Base-by-base conservation (phyloP, 2,797 vertebrate genomes). In the Typhlichthys eigenmanni region DNA sequence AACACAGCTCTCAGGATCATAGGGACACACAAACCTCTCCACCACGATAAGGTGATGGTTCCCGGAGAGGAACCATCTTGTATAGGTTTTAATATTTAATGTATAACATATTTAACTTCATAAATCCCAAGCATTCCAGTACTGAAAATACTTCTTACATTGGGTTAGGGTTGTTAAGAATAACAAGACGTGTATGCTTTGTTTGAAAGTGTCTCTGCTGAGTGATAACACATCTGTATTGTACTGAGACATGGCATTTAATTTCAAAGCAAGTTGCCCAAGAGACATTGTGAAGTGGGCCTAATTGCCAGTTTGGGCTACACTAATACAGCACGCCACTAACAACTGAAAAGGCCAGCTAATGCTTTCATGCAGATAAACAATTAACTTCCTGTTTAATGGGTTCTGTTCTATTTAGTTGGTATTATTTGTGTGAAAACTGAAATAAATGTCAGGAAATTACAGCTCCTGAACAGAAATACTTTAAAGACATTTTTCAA, bases 371-470 rank as follows among this genome's bases (percentile, higher is more conserved):
- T 81, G 73, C 85, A 86, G 87, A 92, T 91, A 90, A 91, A 91
- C 90, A 92, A 92, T 93, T 91, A 92, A 86, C 84, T 82, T 82
- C 81, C 87, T 88, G 88, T 92, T 90, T 86, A 87, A 89, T 77
- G 83, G 76, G 78, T 80, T 75, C 76, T 79, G 87, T 88, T 80
- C 89, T 91, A 90, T 87, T 24, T 85, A 87, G 85, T 87, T 84
- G 74, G 66, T 76, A 83, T 82, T 75, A 83, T 82, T 81, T 83
- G 77, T 79, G 81, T 73, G 68, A 82, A 88, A 85, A 89, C 84
- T 75, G 82, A 88, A 91, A 91, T 87, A 88, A 93, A 93, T 92
- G 92, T 91, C 92, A 92, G 68, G 24, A 61, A 72, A 71, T 82
- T 86, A 88, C 84, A 80, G 82, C 86, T 88, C 72, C 75, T 60